Percentiles rank a stretch among this genome's conserved stretches.
phyloP scores from a whole-genome alignment of 1,140 invertebrate species.

The Parapsyche elsis region DNA sequence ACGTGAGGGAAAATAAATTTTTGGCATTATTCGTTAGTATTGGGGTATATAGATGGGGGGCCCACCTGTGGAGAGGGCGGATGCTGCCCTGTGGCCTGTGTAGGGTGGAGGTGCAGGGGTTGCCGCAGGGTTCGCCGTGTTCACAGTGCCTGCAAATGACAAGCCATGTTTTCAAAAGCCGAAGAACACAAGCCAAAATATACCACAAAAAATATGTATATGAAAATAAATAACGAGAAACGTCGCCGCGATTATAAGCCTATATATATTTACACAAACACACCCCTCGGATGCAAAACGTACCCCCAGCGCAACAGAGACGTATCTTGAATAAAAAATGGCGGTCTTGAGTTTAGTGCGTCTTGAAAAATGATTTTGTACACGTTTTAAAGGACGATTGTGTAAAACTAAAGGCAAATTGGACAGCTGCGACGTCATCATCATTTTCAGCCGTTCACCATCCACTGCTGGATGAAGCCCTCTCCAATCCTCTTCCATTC shows the following conservation, averaged over 20 bases:
- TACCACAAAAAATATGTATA: neutral
- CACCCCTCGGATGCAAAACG: neutral
- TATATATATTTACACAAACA: too few relatives aligned
- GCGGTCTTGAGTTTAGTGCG: neutral
- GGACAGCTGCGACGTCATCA: too few relatives aligned
- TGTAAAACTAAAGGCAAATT: too few relatives aligned
- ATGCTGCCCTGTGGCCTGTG: slow-evolving; percentile 25
- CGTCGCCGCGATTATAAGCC: too few relatives aligned
- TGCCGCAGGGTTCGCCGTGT: slow-evolving; percentile 54
- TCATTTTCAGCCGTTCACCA: too few relatives aligned
- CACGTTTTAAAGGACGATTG: too few relatives aligned
- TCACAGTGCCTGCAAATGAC: slow-evolving; percentile 51
- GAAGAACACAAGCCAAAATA: neutral
- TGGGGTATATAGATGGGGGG: neutral
- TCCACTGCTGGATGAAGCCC: too few relatives aligned
- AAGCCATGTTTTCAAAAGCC: slow-evolving; percentile 14
- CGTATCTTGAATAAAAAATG: neutral
- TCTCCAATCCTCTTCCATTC: too few relatives aligned
- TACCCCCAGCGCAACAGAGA: neutral
- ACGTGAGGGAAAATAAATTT: too few relatives aligned
- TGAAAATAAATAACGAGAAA: too few relatives aligned
- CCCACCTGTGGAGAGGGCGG: slow-evolving; percentile 40
- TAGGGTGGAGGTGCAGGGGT: slow-evolving; percentile 53
- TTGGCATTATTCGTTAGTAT: neutral
- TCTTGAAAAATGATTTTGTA: too few relatives aligned